Conservation (phyloP, 2,113 vertebrate genomes). For the Uria aalge region DNA sequence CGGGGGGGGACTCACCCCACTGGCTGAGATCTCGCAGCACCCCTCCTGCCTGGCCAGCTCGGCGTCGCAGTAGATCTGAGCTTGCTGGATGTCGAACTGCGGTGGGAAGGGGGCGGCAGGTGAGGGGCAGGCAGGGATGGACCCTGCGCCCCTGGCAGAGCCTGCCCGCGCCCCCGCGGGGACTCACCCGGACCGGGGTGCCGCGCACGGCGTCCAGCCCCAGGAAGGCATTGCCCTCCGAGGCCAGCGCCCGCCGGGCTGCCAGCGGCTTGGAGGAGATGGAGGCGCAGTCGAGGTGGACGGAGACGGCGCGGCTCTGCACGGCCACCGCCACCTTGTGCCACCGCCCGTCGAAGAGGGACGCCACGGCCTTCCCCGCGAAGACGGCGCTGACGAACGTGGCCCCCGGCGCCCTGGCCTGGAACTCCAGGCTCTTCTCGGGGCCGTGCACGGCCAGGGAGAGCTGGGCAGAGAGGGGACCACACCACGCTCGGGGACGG, state of each 20-base stretch:
- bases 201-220: slow-evolving; percentile 81
- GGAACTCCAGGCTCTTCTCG: slow-evolving; percentile 84
- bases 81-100: slow-evolving; percentile 93
- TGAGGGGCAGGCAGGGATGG: neutral
- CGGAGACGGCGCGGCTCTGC: slow-evolving; percentile 70
- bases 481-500: rapidly evolving
- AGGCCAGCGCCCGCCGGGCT: slow-evolving; percentile 47
- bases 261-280: slow-evolving; percentile 85
- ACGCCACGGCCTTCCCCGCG: slow-evolving; percentile 76
- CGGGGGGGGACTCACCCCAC: slow-evolving; percentile 74
- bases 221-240: slow-evolving; percentile 82
- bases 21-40: slow-evolving; percentile 90
- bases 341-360: slow-evolving; percentile 88
- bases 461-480: slow-evolving; percentile 73
- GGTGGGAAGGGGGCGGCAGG: rapidly evolving
- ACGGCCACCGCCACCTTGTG: slow-evolving; percentile 89
- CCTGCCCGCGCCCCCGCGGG: rapidly evolving
- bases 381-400: slow-evolving; percentile 77
- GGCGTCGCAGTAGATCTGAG: slow-evolving; percentile 87
- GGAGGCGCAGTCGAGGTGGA: slow-evolving; percentile 88
- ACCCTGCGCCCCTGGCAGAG: rapidly evolving
- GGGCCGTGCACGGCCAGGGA: slow-evolving; percentile 85
- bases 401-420: slow-evolving; percentile 54
- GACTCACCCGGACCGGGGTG: slow-evolving; percentile 78
- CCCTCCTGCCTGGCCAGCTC: slow-evolving; percentile 85